These are phyloP conservation scores for Pungitius pungitius DNA, from an alignment of 2,113 vertebrate genomes.

Conservation along the genomic window DNA sequence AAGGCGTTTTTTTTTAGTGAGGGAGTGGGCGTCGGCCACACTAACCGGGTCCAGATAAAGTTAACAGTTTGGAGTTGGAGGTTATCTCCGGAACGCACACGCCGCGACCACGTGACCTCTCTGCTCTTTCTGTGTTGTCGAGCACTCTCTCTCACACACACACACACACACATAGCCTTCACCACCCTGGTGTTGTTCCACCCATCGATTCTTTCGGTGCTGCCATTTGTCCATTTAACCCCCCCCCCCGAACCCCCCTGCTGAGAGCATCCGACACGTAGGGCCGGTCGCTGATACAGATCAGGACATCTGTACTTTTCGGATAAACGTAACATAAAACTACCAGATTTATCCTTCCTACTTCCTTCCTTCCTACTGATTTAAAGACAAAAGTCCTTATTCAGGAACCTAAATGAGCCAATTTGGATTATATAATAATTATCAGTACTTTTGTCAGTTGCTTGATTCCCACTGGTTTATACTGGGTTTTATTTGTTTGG, in stretches of 20 bases:
- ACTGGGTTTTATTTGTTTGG: too few relatives aligned
- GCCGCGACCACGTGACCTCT: slow-evolving; percentile 9
- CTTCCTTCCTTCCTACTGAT: neutral
- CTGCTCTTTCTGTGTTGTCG: neutral
- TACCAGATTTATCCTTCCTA: neutral
- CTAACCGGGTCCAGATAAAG: slow-evolving; percentile 54
- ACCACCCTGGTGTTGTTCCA: slow-evolving; percentile 58
- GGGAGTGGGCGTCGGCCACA: slow-evolving; percentile 29
- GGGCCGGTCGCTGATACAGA: neutral
- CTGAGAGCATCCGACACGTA: neutral
- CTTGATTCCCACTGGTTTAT: too few relatives aligned
- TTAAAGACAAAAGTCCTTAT: neutral
- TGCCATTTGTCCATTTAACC: slow-evolving; percentile 22
- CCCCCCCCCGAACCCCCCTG: too few relatives aligned
- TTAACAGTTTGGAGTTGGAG: slow-evolving; percentile 36
- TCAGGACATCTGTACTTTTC: neutral
- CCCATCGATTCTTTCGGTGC: slow-evolving; percentile 61
- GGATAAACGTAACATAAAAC: neutral
- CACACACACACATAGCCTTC: neutral
- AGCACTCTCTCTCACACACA: neutral
- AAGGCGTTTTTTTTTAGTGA: slow-evolving; percentile 9
- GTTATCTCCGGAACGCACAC: slow-evolving; percentile 68
- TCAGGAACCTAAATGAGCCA: neutral
- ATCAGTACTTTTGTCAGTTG: too few relatives aligned
- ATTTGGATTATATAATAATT: neutral